Conservation (phyloP, 2,797 vertebrate genomes). For the Aulostomus chinensis region DNA sequence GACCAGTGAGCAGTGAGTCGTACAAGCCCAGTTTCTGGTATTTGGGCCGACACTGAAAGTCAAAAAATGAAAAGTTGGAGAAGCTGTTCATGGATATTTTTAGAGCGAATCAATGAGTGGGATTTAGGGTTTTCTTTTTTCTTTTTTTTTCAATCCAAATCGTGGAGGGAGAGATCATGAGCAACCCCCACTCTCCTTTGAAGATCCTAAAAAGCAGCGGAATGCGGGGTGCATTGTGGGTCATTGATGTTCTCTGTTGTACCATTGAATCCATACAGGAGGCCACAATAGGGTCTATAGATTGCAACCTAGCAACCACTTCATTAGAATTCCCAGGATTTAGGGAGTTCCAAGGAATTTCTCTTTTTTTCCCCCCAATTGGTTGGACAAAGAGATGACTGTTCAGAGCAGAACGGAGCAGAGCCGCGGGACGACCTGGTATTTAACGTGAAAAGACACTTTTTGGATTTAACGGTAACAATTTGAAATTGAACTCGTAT, state of each 20-base stretch:
- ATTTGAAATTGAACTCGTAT: slow-evolving; percentile 1
- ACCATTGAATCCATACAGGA: slow-evolving; percentile 67
- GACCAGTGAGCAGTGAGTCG: too few species aligned
- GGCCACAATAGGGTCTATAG: slow-evolving; percentile 73
- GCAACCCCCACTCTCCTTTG: slow-evolving; percentile 34
- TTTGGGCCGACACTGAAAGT: too few species aligned
- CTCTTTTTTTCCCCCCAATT: slow-evolving; percentile 24
- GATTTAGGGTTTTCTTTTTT: too few species aligned
- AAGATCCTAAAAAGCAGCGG: slow-evolving; percentile 57
- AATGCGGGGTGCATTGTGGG: slow-evolving; percentile 70
- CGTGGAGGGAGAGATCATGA: slow-evolving; percentile 37
- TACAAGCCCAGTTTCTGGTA: too few species aligned
- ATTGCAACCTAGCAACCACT: slow-evolving; percentile 77
- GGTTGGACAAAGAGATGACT: slow-evolving; percentile 60
- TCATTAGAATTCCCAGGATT: slow-evolving; percentile 76
- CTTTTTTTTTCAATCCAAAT: slow-evolving; percentile 35
- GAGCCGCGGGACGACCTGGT: slow-evolving; percentile 34
- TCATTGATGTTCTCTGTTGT: slow-evolving; percentile 58
- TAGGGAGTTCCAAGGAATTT: slow-evolving; percentile 69
- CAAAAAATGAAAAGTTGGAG: too few species aligned
- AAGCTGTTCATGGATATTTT: too few species aligned
- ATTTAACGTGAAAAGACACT: slow-evolving; percentile 18
- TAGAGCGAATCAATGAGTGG: too few species aligned
- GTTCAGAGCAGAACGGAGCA: slow-evolving; percentile 43
- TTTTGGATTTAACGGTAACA: slow-evolving; percentile 2